phyloP scores from a whole-genome alignment of 1,140 invertebrate genomes.

The Daktulosphaira vitifoliae region DNA sequence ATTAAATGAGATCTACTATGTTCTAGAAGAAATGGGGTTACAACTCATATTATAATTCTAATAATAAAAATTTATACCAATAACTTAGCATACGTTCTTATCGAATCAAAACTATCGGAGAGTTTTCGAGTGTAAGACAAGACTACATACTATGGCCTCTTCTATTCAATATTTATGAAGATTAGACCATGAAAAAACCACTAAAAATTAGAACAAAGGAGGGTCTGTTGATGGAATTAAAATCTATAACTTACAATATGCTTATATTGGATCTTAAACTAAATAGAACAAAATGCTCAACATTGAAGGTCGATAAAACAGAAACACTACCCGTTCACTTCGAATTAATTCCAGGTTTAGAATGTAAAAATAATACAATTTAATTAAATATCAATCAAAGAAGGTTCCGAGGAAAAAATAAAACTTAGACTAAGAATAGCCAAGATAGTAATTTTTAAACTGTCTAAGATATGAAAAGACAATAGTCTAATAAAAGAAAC shows the following conservation, averaged over 20 bases:
- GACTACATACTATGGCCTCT: background rate
- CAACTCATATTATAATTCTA: conserved; percentile 3
- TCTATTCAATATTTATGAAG: background rate
- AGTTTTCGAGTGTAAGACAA: background rate
- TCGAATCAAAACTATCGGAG: background rate
- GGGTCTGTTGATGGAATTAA: no score
- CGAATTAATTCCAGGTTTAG: conserved; percentile 4
- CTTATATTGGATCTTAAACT: background rate
- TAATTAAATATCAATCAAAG: background rate
- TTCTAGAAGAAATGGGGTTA: conserved; percentile 1
- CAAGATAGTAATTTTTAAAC: background rate
- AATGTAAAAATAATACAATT: background rate
- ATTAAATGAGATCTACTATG: background rate
- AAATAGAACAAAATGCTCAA: background rate
- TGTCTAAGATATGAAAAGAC: conserved; percentile 14
- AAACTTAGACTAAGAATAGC: background rate
- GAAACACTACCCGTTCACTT: background rate
- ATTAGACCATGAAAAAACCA: background rate
- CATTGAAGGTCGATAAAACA: background rate
- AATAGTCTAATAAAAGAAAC: background rate
- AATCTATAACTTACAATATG: no score
- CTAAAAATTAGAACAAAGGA: conserved; percentile 4
- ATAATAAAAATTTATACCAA: background rate
- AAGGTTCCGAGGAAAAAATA: conserved; percentile 7
- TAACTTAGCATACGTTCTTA: background rate